Conservation (phyloP, 1,140 invertebrate genomes). For the Charaxes varanes region DNA sequence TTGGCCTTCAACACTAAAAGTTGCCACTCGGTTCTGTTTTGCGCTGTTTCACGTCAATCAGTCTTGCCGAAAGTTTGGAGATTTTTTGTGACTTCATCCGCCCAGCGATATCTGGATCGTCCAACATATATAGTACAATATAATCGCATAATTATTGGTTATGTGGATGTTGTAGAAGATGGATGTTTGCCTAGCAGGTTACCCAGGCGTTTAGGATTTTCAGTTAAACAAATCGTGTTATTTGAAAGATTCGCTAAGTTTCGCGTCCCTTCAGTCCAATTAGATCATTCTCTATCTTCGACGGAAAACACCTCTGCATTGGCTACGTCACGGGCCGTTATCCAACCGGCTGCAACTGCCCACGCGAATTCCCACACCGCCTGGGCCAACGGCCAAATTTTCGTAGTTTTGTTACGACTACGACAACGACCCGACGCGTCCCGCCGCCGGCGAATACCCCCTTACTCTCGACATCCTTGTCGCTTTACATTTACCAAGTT, state of each 20-base stretch:
- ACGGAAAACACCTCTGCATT: constrained; percentile 70
- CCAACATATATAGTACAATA: too few species aligned
- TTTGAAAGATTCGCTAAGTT: background rate
- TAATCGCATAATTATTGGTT: too few species aligned
- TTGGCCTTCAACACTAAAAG: too few species aligned
- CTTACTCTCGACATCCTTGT: constrained; percentile 55
- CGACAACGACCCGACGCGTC: constrained; percentile 72
- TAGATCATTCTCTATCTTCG: constrained; percentile 66
- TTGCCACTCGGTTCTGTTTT: too few species aligned
- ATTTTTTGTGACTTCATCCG: too few species aligned
- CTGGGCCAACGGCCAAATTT: constrained; percentile 62
- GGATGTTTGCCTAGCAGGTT: too few species aligned
- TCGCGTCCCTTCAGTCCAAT: constrained; percentile 17
- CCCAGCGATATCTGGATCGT: too few species aligned
- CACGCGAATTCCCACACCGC: constrained; percentile 61
- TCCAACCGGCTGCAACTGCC: constrained; percentile 57
- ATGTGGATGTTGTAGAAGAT: too few species aligned
- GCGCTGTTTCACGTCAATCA: too few species aligned
- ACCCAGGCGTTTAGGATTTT: too few species aligned
- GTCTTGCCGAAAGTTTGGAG: too few species aligned
- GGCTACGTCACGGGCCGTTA: constrained; percentile 53
- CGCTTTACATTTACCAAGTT: constrained; percentile 52
- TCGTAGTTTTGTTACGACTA: constrained; percentile 73
- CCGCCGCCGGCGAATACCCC: constrained; percentile 64
- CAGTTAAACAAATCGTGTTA: background rate